Evolutionary conservation across 1,140 invertebrate species (phyloP).

Genomic region (Atopsyche davidsoni): DNA sequence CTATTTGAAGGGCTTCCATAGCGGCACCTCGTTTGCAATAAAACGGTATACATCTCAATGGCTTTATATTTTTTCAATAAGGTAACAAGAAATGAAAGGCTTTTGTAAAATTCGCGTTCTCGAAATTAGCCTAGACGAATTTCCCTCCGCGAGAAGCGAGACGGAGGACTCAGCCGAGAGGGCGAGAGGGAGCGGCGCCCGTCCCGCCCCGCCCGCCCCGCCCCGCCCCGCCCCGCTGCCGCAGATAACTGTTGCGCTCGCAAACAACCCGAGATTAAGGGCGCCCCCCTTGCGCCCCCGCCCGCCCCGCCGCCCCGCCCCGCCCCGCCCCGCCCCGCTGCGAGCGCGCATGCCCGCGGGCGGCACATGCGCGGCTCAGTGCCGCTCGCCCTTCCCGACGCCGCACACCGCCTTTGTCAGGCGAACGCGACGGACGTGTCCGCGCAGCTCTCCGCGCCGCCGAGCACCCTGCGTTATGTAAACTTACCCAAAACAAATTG

Average conservation of each 20-base stretch:
- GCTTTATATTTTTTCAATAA: background rate
- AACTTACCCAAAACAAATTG: too few relatives aligned
- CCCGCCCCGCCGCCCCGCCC: conserved; percentile 1
- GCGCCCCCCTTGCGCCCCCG: conserved; percentile 3
- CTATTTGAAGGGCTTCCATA: too few relatives aligned
- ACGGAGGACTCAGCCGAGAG: background rate
- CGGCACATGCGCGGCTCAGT: conserved; percentile 6
- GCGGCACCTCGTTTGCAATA: too few relatives aligned
- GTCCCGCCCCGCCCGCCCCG: background rate
- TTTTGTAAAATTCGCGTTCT: background rate
- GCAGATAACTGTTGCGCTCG: conserved; percentile 29
- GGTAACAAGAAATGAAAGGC: background rate
- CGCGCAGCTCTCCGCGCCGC: background rate
- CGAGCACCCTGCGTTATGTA: too few relatives aligned
- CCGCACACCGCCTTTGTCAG: conserved; percentile 21
- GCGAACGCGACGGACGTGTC: conserved; percentile 14
- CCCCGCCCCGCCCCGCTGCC: background rate
- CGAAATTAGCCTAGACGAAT: background rate
- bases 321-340: background rate
- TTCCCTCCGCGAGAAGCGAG: background rate
- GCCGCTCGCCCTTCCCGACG: conserved; percentile 1
- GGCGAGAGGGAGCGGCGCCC: background rate
- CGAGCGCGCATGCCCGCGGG: conserved; percentile 7
- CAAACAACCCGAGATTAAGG: conserved; percentile 25
- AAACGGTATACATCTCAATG: too few relatives aligned